Percentiles rank a stretch among this genome's conserved stretches.
phyloP scores from a whole-genome alignment of 2,797 vertebrate genomes.

The Sebastes hopkinsi region DNA sequence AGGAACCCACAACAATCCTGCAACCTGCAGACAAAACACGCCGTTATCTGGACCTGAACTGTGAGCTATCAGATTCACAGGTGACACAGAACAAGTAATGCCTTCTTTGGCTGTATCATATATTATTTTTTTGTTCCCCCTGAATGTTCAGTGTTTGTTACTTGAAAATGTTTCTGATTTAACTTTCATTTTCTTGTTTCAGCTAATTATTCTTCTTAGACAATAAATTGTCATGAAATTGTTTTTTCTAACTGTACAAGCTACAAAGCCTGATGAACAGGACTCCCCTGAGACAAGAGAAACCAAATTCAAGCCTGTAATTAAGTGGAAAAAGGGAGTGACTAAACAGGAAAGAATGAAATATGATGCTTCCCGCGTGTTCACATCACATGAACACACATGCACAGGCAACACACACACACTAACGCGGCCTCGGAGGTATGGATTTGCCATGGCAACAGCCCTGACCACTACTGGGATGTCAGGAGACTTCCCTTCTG shows the following conservation, averaged over 20 bases:
- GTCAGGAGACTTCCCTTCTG: constrained; percentile 43
- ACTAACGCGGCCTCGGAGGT: constrained; percentile 1
- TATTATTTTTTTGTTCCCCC: neutral
- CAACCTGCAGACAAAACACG: neutral
- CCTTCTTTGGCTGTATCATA: neutral
- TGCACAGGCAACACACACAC: neutral
- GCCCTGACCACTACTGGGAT: constrained; percentile 32
- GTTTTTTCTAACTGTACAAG: neutral
- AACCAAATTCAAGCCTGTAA: neutral
- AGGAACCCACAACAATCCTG: neutral
- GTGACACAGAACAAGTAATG: neutral
- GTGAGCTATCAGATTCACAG: neutral
- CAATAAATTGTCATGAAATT: accelerated
- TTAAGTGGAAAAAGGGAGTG: neutral
- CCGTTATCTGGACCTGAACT: neutral
- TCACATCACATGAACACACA: constrained; percentile 5
- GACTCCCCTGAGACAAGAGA: neutral
- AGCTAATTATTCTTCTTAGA: neutral
- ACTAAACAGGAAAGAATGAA: constrained; percentile 8
- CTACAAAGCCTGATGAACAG: neutral
- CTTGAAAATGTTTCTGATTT: neutral
- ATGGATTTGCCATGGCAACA: constrained; percentile 69
- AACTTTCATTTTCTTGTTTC: neutral
- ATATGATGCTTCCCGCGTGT: neutral
- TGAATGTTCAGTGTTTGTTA: neutral